Percentiles rank a stretch among this genome's conserved stretches.
These are phyloP conservation scores for Loriculus beryllinus DNA, from an alignment of 2,797 vertebrate species.

Conservation along the genomic window DNA sequence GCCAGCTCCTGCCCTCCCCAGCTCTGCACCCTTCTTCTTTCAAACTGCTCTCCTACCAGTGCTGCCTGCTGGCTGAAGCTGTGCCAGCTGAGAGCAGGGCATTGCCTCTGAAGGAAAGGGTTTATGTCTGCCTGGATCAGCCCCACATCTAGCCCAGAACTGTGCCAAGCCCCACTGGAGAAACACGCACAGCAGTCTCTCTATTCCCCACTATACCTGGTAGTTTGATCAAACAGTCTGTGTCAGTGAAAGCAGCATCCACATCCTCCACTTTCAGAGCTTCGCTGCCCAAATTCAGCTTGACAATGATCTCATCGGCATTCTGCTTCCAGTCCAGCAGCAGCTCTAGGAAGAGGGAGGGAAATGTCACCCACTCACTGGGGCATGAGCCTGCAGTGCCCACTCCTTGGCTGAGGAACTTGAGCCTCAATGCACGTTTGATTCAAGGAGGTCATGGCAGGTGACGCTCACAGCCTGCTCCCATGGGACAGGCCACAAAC, in stretches of 20 bases:
- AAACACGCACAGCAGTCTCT: not conserved
- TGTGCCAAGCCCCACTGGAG: not conserved
- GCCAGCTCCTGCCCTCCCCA: not conserved
- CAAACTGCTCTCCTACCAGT: not conserved
- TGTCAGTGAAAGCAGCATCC: conserved; percentile 85
- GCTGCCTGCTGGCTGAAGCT: not conserved
- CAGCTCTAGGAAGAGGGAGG: conserved; percentile 77
- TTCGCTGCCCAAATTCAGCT: conserved; percentile 84
- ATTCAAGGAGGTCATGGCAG: not conserved
- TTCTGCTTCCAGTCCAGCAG: conserved; percentile 97
- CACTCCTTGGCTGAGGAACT: not conserved
- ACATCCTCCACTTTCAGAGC: conserved; percentile 85
- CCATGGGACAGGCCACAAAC: not conserved
- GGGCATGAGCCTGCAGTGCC: not conserved
- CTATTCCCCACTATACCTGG: conserved; percentile 73
- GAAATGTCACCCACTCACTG: not conserved
- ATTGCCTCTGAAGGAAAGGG: conserved; percentile 11
- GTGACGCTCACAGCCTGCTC: not conserved
- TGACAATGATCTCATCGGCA: conserved; percentile 88
- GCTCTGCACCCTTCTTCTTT: not conserved
- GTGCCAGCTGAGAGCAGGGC: conserved; percentile 1
- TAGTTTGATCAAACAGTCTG: conserved; percentile 83
- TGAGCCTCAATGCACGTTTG: not conserved
- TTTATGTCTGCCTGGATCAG: not conserved
- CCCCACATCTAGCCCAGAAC: not conserved